Base-by-base conservation (phyloP, 1,140 invertebrate species). In the Bombus ignitus region DNA sequence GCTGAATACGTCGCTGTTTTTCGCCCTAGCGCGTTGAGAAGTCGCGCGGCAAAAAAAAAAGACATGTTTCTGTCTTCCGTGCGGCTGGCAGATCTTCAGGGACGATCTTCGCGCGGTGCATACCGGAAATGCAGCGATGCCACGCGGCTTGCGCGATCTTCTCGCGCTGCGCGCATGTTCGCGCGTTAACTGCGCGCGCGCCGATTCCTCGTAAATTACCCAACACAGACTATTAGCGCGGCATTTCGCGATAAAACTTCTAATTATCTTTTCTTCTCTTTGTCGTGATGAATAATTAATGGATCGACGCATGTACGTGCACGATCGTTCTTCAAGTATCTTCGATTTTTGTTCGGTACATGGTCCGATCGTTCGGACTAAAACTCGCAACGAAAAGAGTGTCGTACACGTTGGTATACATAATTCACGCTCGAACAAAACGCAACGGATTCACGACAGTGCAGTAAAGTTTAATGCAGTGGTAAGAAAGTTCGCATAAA, bases 1-100 rank as follows among this genome's bases (percentile, higher is more conserved):
- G 70, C 90, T 86, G 85, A 88, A 92, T 91, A 92, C 77, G 59
- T 47, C 66, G 42, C 18, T 44, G 47, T 44, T 73, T 84, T 62
- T 71, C 47, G 68, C 87, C 59, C 76, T 37, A 66, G 87, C 68
- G 68, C 71, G 57, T 4, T 18, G 1, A 57, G 25, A n/a, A 59
- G 15, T 59, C 47, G 68, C 79, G 47, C 66, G 13, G 12, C 28
- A 28, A 59, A 15, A 15, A 66, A 32, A 32, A 74, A 37, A 3
- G 70, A 72, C 80, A 47, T 57, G 73, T 87, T n/a, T 37, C 74
- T 65, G 74, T 90, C 89, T 90, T 90, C 88, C 37, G 84, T 81
- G 87, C 68, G 47, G 42, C 66, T 73, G 37, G 82, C 53, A 42
- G 44, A 92, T 91, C 91, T 92, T 93, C 88, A 77, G 70, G 76